Evolutionary conservation across 2,888 invertebrate species (phyloP), one percentile per base, ranked within the genome.

Genomic region (Megamerina dolium): DNA sequence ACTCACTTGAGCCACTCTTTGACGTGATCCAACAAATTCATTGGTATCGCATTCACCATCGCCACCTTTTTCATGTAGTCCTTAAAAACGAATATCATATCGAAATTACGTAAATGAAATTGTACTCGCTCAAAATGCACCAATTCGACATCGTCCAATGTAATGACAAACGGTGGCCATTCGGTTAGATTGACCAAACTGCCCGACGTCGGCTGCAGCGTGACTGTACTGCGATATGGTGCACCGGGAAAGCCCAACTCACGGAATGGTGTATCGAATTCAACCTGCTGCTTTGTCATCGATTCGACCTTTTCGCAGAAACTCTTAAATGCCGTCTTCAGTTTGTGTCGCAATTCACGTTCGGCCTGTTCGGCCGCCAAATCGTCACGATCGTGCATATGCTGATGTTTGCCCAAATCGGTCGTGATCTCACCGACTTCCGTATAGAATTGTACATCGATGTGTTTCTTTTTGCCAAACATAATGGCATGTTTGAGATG

Each of bases 361-460:
- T 99, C 99, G 41, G 95, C 91, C 75, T 99, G 99, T 74, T 99
- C 99, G 5, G 97, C 95, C 1, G 96, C 94, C 46, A 99, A 76
- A 75, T 99, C 99, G 71, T 99, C 99, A 32, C 97, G 79, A 74
- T 99, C 99, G 70, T 99, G 97, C 96, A 99, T 97, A 72, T 99
- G 96, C 68, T 99, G 97, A 70, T 97, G 96, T 72, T 99, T 99
- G 33, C 97, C 97, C 59, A 99, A 77, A 77, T 99, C 99, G 0
- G 99, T 99, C 0, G 97, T 97, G 46, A 99, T 96, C 75, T 99
- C 99, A 60, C 99, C 99, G 41, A 99, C 99, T 75, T 99, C 99
- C 1, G 99, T 99, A 71, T 97, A 99, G 75, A 99, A 99, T 70
- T 99, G 97, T 5, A 99, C 96, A 74, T 99, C 97, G 1, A 91